A percentile compares a stretch with the other conserved stretches of the same genome.
Evolutionary conservation across 2,888 invertebrate genomes (phyloP).

Genomic region (Cosmopolites sordidus): DNA sequence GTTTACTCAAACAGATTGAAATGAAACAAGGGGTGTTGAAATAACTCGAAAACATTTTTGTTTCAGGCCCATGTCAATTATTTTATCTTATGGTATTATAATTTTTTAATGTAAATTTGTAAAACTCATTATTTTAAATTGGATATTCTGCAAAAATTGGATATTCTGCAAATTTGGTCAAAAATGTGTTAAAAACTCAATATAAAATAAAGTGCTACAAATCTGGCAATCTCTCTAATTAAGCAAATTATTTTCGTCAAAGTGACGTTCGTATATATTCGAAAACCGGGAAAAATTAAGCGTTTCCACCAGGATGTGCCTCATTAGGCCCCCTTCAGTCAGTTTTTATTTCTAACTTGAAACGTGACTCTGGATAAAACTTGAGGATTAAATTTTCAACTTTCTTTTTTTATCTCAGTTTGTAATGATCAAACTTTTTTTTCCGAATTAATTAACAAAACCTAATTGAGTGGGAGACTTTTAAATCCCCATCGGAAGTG

Average conservation of each 20-base stretch:
- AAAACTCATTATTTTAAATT: no score
- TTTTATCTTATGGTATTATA: no score
- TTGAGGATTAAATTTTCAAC: slow-evolving; percentile 1
- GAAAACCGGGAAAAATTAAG: slow-evolving; percentile 1
- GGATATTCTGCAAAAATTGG: no score
- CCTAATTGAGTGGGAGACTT: background rate
- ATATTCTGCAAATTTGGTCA: no score
- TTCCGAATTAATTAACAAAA: background rate
- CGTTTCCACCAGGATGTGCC: background rate
- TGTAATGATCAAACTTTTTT: slow-evolving; percentile 1
- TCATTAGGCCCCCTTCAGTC: slow-evolving; percentile 1
- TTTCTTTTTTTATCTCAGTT: background rate
- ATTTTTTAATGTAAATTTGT: no score
- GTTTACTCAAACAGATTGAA: no score
- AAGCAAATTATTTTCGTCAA: background rate
- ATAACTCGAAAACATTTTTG: no score
- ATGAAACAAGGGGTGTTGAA: no score
- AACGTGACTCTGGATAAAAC: background rate
- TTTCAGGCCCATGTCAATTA: no score
- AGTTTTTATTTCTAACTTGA: background rate
- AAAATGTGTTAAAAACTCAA: no score
- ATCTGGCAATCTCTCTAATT: background rate
- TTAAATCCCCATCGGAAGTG: background rate
- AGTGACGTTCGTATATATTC: background rate
- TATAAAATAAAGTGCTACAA: no score